Base-by-base conservation (phyloP, 2,888 invertebrate species). In the Hyalella azteca region DNA sequence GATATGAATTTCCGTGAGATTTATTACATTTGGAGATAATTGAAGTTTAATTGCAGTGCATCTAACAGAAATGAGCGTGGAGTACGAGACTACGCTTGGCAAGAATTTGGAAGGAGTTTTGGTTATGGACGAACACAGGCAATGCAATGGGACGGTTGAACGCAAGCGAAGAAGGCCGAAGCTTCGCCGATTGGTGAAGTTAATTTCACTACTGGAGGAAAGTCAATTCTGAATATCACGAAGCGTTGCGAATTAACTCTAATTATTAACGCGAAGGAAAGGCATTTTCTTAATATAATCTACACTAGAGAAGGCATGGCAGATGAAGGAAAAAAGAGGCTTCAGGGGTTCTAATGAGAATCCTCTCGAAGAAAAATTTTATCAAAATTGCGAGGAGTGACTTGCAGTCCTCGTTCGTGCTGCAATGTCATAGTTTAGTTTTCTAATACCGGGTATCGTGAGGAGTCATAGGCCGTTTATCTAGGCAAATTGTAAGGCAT, bases 21-120 rank as follows among this genome's bases (percentile, higher is more conserved):
- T 54, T 26, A 54, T 54, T 5, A 26, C 7, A 54, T 13, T 22
- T 22, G 13, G 26, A 54, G 54, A 26, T 26, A 54, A 54, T 29
- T 54, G 54, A 54, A 26, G 54, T 26, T 26, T n/a, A n/a, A n/a
- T n/a, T n/a, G n/a, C n/a, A n/a, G n/a, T n/a, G n/a, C n/a, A n/a
- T n/a, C n/a, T n/a, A n/a, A n/a, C n/a, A n/a, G n/a, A n/a, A n/a
- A n/a, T n/a, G n/a, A n/a, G n/a, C n/a, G n/a, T n/a, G n/a, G n/a
- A n/a, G n/a, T n/a, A n/a, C n/a, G n/a, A n/a, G n/a, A n/a, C n/a
- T n/a, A n/a, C n/a, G n/a, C n/a, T 22, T 54, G 26, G 54, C 54
- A 26, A 54, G 26, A 54, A 54, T 54, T 54, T 54, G 54, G 54
- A 54, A 54, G 54, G 54, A 54, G 5, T 54, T 54, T 29, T 26